Evolutionary conservation across 2,888 invertebrate species (phyloP), one percentile per base, ranked within the genome.

Genomic region (Caenorhabditis sp.): DNA sequence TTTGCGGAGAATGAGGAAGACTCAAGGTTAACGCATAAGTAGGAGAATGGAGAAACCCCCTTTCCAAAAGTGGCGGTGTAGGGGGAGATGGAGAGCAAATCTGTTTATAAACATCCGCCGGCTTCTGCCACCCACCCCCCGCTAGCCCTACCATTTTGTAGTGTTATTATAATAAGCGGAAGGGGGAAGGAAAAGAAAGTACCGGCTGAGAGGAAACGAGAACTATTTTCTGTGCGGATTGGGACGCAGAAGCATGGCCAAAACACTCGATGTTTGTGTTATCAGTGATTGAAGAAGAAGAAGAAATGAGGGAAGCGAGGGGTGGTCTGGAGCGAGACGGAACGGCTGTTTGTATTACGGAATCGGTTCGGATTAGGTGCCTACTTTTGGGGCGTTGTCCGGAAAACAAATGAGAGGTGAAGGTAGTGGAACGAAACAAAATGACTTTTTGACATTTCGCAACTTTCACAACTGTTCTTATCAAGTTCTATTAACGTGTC

Each of bases 231-330:
- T 74, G 62, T 40, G 76, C 65, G 67, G 76, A 67, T 76, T 55
- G 67, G 67, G 40, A 13, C 11, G 61, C 60, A 76, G 76, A 76
- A 65, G 76, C 76, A 76, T 76, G 53, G 60, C 51, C 76, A 76
- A 76, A 76, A 76, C 76, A 76, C 76, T 76, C 53, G 65, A 76
- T 76, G 51, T 76, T 76, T 76, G 76, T 76, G 61, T 76, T 76
- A 76, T 76, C 76, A 76, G 74, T n/a, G n/a, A n/a, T n/a, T n/a
- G n/a, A n/a, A n/a, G n/a, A n/a, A n/a, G n/a, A n/a, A n/a, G n/a
- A n/a, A n/a, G n/a, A n/a, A n/a, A n/a, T n/a, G n/a, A n/a, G n/a
- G n/a, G n/a, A n/a, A n/a, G n/a, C n/a, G n/a, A n/a, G n/a, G n/a
- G n/a, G n/a, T n/a, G n/a, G n/a, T 32, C 32, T 32, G 32, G 32